These are phyloP conservation scores for Mechanitis messenoides DNA, from an alignment of 2,888 invertebrate species.

Conservation along the genomic window DNA sequence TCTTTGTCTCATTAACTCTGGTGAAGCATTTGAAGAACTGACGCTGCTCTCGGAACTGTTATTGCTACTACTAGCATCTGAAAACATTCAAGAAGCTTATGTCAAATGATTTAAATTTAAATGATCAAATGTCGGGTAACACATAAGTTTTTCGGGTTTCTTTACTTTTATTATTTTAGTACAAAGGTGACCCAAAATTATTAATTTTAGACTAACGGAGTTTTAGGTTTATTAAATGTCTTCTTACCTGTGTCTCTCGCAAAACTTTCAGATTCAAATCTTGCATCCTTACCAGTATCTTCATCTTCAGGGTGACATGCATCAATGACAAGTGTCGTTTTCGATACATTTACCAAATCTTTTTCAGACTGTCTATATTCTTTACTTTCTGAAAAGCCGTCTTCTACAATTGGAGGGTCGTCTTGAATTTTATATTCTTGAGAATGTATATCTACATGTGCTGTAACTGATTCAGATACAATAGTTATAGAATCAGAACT, in stretches of 20 bases:
- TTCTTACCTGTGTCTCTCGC: conserved; percentile 1
- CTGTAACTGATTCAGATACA: not conserved
- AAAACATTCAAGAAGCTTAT: not conserved
- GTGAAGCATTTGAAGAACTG: not conserved
- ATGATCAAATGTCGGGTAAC: no score
- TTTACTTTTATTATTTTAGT: no score
- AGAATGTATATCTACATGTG: not conserved
- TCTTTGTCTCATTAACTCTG: conserved; percentile 11
- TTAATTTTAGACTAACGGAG: no score
- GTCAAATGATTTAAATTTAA: no score
- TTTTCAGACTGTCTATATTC: not conserved
- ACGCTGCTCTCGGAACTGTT: not conserved
- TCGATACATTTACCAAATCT: not conserved
- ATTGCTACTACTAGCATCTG: conserved; percentile 11
- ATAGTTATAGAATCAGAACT: not conserved
- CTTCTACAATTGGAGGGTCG: no score
- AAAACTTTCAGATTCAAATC: not conserved
- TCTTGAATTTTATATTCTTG: not conserved
- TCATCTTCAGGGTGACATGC: not conserved
- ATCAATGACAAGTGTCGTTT: not conserved
- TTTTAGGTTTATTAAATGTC: no score
- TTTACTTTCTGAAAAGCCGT: no score
- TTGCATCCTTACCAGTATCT: not conserved
- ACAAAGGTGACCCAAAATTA: no score
- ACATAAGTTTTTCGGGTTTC: no score